Conservation (phyloP, 2,797 vertebrate genomes). For the Pseudocheirus occidentalis region DNA sequence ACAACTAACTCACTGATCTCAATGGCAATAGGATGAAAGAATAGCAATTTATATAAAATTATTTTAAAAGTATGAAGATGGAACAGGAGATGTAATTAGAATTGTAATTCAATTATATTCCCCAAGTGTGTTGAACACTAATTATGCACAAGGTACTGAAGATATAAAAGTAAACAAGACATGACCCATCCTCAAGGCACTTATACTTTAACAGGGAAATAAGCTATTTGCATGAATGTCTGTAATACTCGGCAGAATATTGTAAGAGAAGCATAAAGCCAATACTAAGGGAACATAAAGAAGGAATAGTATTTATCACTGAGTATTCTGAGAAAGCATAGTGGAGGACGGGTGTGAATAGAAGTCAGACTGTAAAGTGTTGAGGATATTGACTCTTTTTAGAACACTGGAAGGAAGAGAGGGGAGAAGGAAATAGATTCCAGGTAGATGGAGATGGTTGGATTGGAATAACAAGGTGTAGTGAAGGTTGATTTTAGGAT, state of each 20-base stretch:
- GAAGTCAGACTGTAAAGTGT: background rate
- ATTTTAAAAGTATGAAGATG: background rate
- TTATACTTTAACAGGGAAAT: background rate
- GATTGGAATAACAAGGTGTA: background rate
- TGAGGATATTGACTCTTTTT: background rate
- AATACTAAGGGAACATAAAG: background rate
- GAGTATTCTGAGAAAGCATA: background rate
- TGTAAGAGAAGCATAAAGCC: background rate
- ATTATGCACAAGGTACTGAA: background rate
- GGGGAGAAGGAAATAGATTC: background rate
- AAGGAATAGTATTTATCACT: background rate
- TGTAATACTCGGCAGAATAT: background rate
- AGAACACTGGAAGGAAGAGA: background rate
- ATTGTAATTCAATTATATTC: background rate
- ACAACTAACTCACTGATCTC: background rate
- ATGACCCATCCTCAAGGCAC: background rate
- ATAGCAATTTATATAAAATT: background rate
- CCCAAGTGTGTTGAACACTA: background rate
- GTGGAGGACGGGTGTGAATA: background rate
- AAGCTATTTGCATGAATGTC: background rate
- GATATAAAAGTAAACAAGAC: background rate
- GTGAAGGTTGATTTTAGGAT: background rate
- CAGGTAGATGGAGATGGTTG: background rate
- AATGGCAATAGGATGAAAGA: background rate
- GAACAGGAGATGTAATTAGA: background rate